These are phyloP conservation scores for Manduca sexta DNA, from an alignment of 1,140 invertebrate genomes.

Conservation along the genomic window DNA sequence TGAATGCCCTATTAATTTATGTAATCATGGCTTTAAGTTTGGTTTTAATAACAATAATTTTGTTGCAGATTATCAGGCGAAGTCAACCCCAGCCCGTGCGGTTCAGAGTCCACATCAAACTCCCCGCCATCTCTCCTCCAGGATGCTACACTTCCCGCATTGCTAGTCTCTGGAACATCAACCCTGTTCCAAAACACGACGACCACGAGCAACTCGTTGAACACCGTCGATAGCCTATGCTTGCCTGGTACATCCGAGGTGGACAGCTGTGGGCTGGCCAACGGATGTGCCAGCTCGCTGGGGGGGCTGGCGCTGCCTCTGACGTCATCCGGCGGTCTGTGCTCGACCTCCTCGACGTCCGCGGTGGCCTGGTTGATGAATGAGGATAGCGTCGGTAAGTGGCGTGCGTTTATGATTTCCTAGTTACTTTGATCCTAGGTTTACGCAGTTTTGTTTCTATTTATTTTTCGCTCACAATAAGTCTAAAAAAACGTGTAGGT, in stretches of 20 bases:
- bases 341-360: constrained; percentile 59
- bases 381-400: constrained; percentile 64
- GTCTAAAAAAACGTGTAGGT: no score
- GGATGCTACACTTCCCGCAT: constrained; percentile 59
- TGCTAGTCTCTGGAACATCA: constrained; percentile 60
- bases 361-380: constrained; percentile 69
- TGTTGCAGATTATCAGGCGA: constrained; percentile 53
- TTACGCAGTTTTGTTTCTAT: no score
- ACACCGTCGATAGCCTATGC: constrained; percentile 46
- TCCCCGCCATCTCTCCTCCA: constrained; percentile 61
- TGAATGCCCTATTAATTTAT: no score
- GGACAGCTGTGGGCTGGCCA: constrained; percentile 47
- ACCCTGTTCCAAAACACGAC: constrained; percentile 56
- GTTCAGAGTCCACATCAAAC: constrained; percentile 62
- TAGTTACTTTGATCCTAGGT: no score
- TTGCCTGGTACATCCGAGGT: constrained; percentile 50
- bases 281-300: constrained; percentile 55
- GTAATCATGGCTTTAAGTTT: no score
- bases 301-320: constrained; percentile 50
- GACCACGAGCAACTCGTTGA: constrained; percentile 37
- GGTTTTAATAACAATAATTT: constrained; percentile 3
- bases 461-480: no score
- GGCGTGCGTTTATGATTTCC: not conserved
- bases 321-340: constrained; percentile 49
- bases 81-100: constrained; percentile 58